Conservation (phyloP, 1,140 invertebrate species). For the Ganaspis sp. region DNA sequence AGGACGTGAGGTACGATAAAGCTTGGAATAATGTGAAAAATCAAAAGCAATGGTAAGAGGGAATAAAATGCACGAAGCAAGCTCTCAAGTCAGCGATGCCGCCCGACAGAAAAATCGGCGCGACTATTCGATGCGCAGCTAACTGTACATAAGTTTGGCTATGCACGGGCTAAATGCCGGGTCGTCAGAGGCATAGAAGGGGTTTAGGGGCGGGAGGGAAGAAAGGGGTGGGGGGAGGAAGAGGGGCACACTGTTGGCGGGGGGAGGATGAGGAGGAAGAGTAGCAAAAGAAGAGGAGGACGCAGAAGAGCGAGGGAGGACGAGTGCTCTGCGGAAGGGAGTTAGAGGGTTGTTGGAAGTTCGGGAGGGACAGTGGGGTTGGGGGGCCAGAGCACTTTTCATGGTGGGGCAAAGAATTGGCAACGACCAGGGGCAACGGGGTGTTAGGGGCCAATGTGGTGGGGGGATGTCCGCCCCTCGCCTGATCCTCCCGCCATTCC, state of each 20-base stretch:
- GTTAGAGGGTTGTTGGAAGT: conserved; percentile 29
- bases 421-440: conserved; percentile 63
- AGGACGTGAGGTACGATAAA: neutral
- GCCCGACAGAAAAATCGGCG: conserved; percentile 59
- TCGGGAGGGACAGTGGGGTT: conserved; percentile 31
- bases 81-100: conserved; percentile 16
- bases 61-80: neutral
- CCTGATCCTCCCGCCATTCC: conserved; percentile 47
- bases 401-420: conserved; percentile 68
- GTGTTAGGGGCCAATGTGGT: conserved; percentile 33
- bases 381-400: conserved; percentile 40
- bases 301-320: conserved; percentile 49
- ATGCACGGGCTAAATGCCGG: conserved; percentile 69
- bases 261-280: conserved; percentile 35
- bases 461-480: conserved; percentile 52
- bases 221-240: conserved; percentile 35
- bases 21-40: conserved; percentile 10
- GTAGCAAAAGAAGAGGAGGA: conserved; percentile 42
- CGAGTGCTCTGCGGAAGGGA: conserved; percentile 51
- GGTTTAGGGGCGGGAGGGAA: conserved; percentile 29
- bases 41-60: conserved; percentile 34
- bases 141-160: conserved; percentile 74
- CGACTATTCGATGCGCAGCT: conserved; percentile 63
- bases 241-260: conserved; percentile 34
- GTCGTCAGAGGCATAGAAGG: conserved; percentile 43